Evolutionary conservation across 2,888 invertebrate species (phyloP).

Genomic region (Stenotaenia linearis): DNA sequence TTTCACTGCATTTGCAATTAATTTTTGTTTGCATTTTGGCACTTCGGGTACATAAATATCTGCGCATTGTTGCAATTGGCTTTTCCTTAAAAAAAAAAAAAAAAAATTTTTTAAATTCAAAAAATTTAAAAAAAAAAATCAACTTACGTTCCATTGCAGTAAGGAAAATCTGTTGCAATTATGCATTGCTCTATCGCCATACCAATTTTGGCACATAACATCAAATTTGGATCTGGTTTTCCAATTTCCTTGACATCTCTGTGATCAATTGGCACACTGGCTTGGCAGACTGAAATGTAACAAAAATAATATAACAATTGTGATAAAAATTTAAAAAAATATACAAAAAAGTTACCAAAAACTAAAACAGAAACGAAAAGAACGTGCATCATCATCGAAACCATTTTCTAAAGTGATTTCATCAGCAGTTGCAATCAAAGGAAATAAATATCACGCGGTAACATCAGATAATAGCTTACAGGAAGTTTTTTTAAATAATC

Average conservation of each 20-base stretch:
- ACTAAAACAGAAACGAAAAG: too few species aligned
- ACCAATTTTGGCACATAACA: not conserved
- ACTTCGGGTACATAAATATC: not conserved
- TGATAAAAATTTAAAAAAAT: too few species aligned
- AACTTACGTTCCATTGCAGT: not conserved
- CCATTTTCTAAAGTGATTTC: too few species aligned
- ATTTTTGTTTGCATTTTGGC: not conserved
- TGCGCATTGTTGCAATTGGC: not conserved
- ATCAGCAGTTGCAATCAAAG: too few species aligned
- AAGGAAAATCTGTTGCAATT: not conserved
- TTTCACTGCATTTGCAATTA: not conserved
- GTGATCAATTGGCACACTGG: not conserved
- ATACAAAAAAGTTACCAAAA: too few species aligned
- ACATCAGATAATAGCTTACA: too few species aligned
- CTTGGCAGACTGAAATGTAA: not conserved
- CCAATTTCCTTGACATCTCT: too few species aligned
- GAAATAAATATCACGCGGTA: too few species aligned
- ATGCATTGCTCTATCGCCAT: not conserved
- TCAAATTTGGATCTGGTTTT: not conserved
- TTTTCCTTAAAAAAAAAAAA: not conserved
- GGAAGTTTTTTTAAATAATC: too few species aligned
- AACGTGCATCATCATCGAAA: too few species aligned
- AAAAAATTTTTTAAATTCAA: not conserved
- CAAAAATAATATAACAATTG: too few species aligned
- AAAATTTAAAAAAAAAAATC: not conserved